Base-by-base conservation (phyloP, 1,140 invertebrate species). In the Saccostrea cuccullata region DNA sequence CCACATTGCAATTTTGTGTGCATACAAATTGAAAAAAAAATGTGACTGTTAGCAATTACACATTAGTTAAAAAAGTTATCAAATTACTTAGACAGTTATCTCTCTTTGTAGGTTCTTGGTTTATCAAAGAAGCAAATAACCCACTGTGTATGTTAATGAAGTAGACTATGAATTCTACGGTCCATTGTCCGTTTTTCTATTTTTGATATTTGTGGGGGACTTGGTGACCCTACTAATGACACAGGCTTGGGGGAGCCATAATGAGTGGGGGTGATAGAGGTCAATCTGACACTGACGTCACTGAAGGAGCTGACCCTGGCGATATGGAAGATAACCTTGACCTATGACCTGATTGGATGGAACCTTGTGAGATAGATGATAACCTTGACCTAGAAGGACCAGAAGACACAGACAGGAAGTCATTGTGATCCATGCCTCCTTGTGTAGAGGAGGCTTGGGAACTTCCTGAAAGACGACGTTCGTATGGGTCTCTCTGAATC, bases 141-240 rank as follows among this genome's bases (percentile, higher is more conserved):
- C n/a, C n/a, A n/a, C 3, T 82, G 2, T 47, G 73, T 73, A 23
- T 40, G 4, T 85, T 30, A 89, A 40, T 89, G 88, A 47, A 89
- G 82, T 20, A 89, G 55, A 85, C 88, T 89, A 9, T 89, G 88
- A 87, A 89, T 89, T 12, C 86, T 87, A n/a, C 86, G 67, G 60
- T 89, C 88, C 73, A 89, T 70, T 13, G 86, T 87, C 60, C 86
- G 87, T 86, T 89, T 89, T 56, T 89, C 88, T 56, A 89, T 87
- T 15, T 82, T 60, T 55, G 88, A 70, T 58, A 89, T 87, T 26
- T 85, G 83, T 85, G 84, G 56, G 0, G 84, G 56, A 36, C 60
- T 67, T 85, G 23, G 36, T 13, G 60, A 64, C 4, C 55, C 58
- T 9, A 67, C 12, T 15, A 64, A 15, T 47, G 56, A 77, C 70